These are phyloP conservation scores for Steinernema carpocapsae DNA, from an alignment of 2,888 invertebrate genomes.

Conservation along the genomic window DNA sequence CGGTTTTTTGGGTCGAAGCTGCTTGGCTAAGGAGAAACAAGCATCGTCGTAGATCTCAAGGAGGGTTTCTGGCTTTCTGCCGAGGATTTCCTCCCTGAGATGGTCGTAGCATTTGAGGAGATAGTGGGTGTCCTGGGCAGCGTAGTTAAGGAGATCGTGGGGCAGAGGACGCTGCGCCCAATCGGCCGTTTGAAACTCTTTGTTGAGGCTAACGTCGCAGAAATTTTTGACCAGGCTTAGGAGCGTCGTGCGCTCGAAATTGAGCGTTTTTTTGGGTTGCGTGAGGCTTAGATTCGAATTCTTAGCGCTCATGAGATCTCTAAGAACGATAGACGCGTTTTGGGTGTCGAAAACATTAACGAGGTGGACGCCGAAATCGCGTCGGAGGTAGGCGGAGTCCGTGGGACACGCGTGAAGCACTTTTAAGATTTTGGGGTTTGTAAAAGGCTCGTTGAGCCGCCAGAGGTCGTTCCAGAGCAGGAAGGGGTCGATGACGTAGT, in stretches of 20 bases:
- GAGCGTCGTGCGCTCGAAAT: background rate
- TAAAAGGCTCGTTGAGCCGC: background rate
- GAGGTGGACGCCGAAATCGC: constrained; percentile 6
- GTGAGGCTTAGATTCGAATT: no score
- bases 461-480: background rate
- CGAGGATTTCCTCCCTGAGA: no score
- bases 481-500: background rate
- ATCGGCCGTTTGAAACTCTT: background rate
- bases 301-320: no score
- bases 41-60: no score
- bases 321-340: background rate
- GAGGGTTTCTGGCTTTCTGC: no score
- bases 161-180: background rate
- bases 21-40: no score
- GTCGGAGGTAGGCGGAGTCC: background rate
- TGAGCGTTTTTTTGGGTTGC: no score
- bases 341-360: background rate
- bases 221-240: background rate
- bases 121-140: constrained; percentile 90
- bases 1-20: no score
- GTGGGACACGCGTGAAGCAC: background rate
- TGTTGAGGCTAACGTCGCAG: background rate
- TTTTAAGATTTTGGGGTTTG: background rate
- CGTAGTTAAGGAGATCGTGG: constrained; percentile 74
- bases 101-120: constrained; percentile 84